Conservation (phyloP, 2,113 vertebrate species). For the Thryonomys swinderianus region DNA sequence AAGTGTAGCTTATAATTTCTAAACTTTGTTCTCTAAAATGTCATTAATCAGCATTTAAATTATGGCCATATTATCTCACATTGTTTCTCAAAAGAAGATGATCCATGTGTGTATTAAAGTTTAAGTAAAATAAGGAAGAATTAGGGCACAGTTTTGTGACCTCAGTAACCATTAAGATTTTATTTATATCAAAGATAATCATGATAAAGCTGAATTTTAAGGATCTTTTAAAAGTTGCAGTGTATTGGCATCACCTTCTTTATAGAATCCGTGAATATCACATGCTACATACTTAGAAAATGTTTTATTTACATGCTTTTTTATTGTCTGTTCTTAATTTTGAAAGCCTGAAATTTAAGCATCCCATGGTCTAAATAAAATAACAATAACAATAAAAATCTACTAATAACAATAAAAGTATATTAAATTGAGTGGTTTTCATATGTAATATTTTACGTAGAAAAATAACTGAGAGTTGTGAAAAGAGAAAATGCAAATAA, state of each 20-base stretch:
- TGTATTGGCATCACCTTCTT: too few species aligned
- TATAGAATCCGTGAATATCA: neutral
- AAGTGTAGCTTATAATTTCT: neutral
- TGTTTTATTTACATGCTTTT: neutral
- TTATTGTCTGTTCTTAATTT: neutral
- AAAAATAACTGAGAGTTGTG: neutral
- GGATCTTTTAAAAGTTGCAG: neutral
- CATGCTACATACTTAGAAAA: neutral
- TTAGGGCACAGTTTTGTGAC: constrained; percentile 9
- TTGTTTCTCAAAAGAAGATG: constrained; percentile 45
- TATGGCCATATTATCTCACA: neutral
- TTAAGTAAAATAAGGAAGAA: neutral
- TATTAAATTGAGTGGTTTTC: constrained; percentile 1
- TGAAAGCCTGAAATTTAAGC: neutral
- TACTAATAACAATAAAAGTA: neutral
- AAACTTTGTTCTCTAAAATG: neutral
- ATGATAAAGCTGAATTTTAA: constrained; percentile 29
- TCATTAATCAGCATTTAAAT: neutral
- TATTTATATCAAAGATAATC: neutral
- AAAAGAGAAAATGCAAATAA: neutral
- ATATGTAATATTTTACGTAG: neutral
- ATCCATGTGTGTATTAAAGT: neutral
- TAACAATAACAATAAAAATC: too few species aligned
- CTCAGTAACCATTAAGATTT: neutral
- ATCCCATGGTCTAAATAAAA: constrained; percentile 1